A percentile compares a stretch with the other conserved stretches of the same genome.
phyloP scores from a whole-genome alignment of 1,140 invertebrate genomes.

The Eriosoma lanigerum region DNA sequence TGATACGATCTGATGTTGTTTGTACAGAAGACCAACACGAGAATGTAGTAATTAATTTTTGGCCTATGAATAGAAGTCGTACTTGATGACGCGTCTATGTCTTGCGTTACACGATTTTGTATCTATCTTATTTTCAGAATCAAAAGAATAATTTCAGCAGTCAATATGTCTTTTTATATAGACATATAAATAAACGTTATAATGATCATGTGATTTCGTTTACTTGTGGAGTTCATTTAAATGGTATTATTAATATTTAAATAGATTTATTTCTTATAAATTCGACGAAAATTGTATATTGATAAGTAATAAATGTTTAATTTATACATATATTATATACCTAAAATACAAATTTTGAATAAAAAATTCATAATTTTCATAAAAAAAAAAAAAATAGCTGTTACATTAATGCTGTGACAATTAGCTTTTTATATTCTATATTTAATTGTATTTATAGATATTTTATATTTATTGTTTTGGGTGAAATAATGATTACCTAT shows the following conservation, averaged over 20 bases:
- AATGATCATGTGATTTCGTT: conserved; percentile 3
- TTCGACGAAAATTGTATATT: conserved; percentile 23
- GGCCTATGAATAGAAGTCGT: conserved; percentile 32
- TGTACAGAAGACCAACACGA: conserved; percentile 38
- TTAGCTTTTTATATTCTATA: no score
- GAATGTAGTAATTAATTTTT: conserved; percentile 50
- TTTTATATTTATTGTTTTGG: no score
- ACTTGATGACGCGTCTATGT: not conserved
- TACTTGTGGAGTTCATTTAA: conserved; percentile 6
- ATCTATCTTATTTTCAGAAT: not conserved
- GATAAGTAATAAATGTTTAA: no score
- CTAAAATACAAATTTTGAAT: no score
- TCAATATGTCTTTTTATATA: not conserved
- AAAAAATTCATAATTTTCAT: no score
- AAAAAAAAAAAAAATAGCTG: no score
- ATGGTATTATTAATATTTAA: not conserved
- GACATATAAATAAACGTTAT: not conserved
- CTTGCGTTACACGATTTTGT: not conserved
- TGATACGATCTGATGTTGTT: conserved; percentile 40
- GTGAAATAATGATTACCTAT: no score
- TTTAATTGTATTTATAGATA: no score
- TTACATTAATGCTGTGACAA: no score
- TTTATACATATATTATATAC: no score
- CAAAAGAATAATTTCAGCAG: not conserved
- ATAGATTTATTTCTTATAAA: not conserved